A percentile compares a stretch with the other conserved stretches of the same genome.
Evolutionary conservation across 2,888 invertebrate species (phyloP).

Genomic region (Lutraria lutraria): DNA sequence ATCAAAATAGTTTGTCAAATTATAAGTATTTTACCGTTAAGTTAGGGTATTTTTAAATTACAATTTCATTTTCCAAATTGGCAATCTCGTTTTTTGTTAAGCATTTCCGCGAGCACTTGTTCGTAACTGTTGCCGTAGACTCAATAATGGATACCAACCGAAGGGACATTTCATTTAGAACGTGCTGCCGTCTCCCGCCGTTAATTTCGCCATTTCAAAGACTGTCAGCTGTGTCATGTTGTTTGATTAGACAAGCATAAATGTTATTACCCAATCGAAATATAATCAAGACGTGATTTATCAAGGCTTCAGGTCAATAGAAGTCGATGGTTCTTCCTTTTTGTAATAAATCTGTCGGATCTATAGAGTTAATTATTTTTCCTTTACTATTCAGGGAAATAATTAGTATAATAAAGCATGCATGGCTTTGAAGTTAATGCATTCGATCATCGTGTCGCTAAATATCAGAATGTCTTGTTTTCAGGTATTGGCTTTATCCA

Average conservation of each 20-base stretch:
- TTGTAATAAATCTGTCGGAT: background rate
- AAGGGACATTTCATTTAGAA: too few species aligned
- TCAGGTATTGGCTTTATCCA: background rate
- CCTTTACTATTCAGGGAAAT: background rate
- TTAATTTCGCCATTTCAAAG: too few species aligned
- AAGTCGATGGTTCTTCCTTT: background rate
- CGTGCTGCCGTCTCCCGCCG: too few species aligned
- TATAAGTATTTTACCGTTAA: too few species aligned
- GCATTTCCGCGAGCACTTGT: too few species aligned
- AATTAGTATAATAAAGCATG: background rate
- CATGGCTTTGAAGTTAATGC: background rate
- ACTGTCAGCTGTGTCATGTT: background rate
- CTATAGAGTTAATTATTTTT: slow-evolving; percentile 1
- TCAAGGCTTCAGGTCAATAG: background rate
- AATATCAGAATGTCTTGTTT: background rate
- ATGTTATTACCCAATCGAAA: background rate
- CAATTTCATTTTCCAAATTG: too few species aligned
- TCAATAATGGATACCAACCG: too few species aligned
- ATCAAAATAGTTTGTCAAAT: background rate
- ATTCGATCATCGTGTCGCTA: background rate
- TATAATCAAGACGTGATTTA: background rate
- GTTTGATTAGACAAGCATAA: background rate
- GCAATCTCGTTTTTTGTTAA: too few species aligned
- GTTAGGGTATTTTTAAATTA: too few species aligned
- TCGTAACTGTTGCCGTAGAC: too few species aligned